Evolutionary conservation across 1,140 invertebrate genomes (phyloP).

Genomic region (Halictus rubicundus): DNA sequence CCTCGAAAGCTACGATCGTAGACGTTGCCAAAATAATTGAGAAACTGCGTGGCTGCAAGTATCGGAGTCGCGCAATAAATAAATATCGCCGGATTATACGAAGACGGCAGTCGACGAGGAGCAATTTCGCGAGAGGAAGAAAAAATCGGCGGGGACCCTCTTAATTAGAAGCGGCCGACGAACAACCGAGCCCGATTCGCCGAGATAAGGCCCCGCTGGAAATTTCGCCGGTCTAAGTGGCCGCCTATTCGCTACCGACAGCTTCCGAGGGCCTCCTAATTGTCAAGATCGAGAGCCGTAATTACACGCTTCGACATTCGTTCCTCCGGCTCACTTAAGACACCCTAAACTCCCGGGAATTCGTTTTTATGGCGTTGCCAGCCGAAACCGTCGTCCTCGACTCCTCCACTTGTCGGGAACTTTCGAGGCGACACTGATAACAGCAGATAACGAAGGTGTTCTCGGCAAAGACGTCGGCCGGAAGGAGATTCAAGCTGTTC

Average conservation of each 20-base stretch:
- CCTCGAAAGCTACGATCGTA: neutral
- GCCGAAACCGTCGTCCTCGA: slow-evolving; percentile 7
- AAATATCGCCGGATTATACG: slow-evolving; percentile 24
- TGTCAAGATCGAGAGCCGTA: slow-evolving; percentile 76
- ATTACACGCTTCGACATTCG: slow-evolving; percentile 65
- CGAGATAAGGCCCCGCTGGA: slow-evolving; percentile 71
- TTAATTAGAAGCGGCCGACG: slow-evolving; percentile 77
- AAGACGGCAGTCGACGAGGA: slow-evolving; percentile 7
- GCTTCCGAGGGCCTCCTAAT: slow-evolving; percentile 70
- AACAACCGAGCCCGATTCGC: slow-evolving; percentile 73
- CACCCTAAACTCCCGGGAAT: slow-evolving; percentile 40
- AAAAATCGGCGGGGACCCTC: slow-evolving; percentile 52
- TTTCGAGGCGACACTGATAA: slow-evolving; percentile 36
- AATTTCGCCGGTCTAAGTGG: slow-evolving; percentile 71
- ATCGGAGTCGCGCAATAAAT: neutral
- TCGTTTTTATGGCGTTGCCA: slow-evolving; percentile 35
- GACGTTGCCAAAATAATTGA: neutral
- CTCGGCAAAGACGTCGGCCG: neutral
- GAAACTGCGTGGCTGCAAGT: neutral
- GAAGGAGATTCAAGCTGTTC: neutral
- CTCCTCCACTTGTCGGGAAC: neutral
- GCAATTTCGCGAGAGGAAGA: slow-evolving; percentile 27
- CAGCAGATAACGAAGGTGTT: slow-evolving; percentile 29
- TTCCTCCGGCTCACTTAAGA: slow-evolving; percentile 20
- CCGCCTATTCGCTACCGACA: slow-evolving; percentile 72